phyloP scores from a whole-genome alignment of 2,888 invertebrate species.

The Norana najaformis region DNA sequence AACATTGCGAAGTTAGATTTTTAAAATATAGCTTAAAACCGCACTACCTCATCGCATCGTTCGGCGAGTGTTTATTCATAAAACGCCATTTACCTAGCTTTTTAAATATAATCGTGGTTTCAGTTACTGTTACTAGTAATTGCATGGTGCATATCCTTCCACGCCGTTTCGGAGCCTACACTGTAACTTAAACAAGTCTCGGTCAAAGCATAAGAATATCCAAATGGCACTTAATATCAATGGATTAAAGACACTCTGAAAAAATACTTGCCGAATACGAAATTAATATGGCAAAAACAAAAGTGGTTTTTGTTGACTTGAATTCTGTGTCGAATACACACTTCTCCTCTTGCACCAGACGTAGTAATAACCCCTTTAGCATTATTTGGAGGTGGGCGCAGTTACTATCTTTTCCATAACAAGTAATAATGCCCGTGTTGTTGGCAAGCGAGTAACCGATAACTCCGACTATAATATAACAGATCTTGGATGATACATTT shows the following conservation, averaged over 20 bases:
- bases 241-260: background rate
- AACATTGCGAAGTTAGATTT: too few relatives aligned
- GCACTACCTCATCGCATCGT: too few relatives aligned
- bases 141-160: background rate
- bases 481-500: too few relatives aligned
- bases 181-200: background rate
- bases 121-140: too few relatives aligned
- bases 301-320: background rate
- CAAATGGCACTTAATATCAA: background rate
- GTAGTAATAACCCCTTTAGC: background rate
- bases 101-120: background rate
- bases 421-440: too few relatives aligned
- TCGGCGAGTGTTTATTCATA: too few relatives aligned
- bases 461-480: too few relatives aligned
- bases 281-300: background rate
- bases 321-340: background rate
- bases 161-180: background rate
- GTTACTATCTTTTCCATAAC: background rate
- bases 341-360: constrained; percentile 1
- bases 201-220: background rate
- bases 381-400: background rate
- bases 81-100: too few relatives aligned
- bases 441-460: background rate
- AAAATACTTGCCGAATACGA: background rate
- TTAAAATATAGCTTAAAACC: too few relatives aligned